phyloP scores from a whole-genome alignment of 92 coral and sea anemone genomes.

The Phenganax marumi region DNA sequence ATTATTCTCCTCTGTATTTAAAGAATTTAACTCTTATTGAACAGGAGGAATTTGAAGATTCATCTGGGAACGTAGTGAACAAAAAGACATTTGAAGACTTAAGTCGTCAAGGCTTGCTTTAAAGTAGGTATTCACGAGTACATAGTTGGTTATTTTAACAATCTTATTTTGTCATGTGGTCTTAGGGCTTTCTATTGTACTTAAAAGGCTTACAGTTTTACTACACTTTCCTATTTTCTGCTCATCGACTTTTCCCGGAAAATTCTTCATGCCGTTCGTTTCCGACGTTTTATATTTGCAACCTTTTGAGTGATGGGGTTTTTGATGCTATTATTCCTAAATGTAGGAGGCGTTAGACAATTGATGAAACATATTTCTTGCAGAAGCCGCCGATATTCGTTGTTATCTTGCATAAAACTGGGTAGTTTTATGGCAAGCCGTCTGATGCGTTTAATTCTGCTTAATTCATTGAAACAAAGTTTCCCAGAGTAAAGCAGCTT shows the following conservation, averaged over 20 bases:
- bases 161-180: no score
- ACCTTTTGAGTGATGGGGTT: no score
- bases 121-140: neutral
- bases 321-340: no score
- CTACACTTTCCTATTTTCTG: no score
- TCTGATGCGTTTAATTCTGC: slow-evolving; percentile 74
- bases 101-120: slow-evolving; percentile 91
- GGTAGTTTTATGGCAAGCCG: slow-evolving; percentile 80
- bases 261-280: no score
- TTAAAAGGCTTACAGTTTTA: no score
- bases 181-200: no score
- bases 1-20: no score
- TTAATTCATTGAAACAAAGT: slow-evolving; percentile 77
- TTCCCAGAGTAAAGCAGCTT: slow-evolving; percentile 84
- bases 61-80: slow-evolving; percentile 91
- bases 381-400: slow-evolving; percentile 68
- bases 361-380: slow-evolving; percentile 79
- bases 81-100: slow-evolving; percentile 93
- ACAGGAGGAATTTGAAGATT: slow-evolving; percentile 97
- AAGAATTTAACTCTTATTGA: slow-evolving; percentile 1
- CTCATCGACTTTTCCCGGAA: no score
- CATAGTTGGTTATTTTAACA: no score
- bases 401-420: slow-evolving; percentile 71
- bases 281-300: no score
- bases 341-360: slow-evolving; percentile 53